Base-by-base conservation (phyloP, 92 coral and sea anemone species). In the Umimayanthus kanabou region DNA sequence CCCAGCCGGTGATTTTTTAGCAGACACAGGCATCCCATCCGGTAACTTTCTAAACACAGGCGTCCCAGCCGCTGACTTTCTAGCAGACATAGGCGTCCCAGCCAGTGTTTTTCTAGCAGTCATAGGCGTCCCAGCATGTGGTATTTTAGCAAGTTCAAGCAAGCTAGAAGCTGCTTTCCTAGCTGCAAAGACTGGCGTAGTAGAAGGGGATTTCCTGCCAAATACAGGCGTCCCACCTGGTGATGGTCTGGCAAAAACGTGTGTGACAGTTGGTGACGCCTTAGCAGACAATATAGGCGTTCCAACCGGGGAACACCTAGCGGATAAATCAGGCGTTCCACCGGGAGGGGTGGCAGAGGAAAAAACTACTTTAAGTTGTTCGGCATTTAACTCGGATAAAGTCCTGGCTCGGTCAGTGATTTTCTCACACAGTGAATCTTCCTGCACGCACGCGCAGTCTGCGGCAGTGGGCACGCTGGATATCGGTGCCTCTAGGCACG, bases 401-500 rank as follows among this genome's bases (percentile, higher is more conserved):
- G 58, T 47, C 61, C 76, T 65, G 85, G 49, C 72, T 65, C 76
- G 85, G 76, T 39, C 50, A 47, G 50, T 82, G 85, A 64, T 82
- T 25, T 61, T 42, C 55, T 82, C 76, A 49, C 76, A 82, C 39
- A 70, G 28, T 11, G 26, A 45, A 53, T 40, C 26, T 14, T 39
- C 72, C 33, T 66, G 57, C 26, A 65, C 28, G 55, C 85, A 66
- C 16, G 40, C 28, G 55, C 85, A 66, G 74, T 82, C 75, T n/a
- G 18, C 85, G 1, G 85, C 85, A n/a, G 85, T 82, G 39, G 76
- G 75, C 14, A 82, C 85, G 61, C 85, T 82, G 6, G 85, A 57
- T 3, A 82, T 66, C 5, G 85, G 85, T 20, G 85, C 85, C 7
- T 82, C 85, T 14, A 66, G 76, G 58, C 85, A 82, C 26, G 76